Conservation (phyloP, 2,113 vertebrate genomes). For the Sterrhoptilus dennistouni region DNA sequence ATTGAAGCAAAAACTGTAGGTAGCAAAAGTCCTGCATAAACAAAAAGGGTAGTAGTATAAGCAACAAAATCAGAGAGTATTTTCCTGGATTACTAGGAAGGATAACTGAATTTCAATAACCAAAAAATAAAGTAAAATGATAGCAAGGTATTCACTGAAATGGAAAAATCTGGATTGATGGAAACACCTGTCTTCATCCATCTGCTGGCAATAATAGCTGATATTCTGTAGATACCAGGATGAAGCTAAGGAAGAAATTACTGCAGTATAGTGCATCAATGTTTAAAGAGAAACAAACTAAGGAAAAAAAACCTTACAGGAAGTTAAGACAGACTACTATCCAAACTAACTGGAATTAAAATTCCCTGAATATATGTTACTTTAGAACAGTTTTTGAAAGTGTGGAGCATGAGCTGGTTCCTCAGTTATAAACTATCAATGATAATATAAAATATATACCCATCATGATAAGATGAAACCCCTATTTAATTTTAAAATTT, state of each 20-base stretch:
- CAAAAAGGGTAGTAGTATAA: not conserved
- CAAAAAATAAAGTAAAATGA: not conserved
- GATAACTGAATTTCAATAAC: not conserved
- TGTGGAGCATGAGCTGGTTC: not conserved
- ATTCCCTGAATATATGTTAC: not conserved
- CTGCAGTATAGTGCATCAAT: not conserved
- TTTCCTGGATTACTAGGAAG: not conserved
- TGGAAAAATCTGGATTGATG: not conserved
- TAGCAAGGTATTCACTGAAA: not conserved
- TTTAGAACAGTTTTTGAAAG: not conserved
- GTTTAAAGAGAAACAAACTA: not conserved
- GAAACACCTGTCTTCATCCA: not conserved
- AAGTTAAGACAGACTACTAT: not conserved
- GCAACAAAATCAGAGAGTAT: not conserved
- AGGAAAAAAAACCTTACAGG: not conserved
- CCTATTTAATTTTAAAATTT: not conserved
- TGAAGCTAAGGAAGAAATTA: not conserved
- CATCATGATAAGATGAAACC: not conserved
- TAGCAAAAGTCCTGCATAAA: not conserved
- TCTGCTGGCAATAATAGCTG: not conserved
- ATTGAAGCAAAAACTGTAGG: not conserved
- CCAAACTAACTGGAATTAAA: not conserved
- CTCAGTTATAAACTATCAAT: not conserved
- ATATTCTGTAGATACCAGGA: not conserved
- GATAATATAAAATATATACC: not conserved